These are phyloP conservation scores for Notechis scutatus DNA, from an alignment of 2,113 vertebrate species.

Conservation along the genomic window DNA sequence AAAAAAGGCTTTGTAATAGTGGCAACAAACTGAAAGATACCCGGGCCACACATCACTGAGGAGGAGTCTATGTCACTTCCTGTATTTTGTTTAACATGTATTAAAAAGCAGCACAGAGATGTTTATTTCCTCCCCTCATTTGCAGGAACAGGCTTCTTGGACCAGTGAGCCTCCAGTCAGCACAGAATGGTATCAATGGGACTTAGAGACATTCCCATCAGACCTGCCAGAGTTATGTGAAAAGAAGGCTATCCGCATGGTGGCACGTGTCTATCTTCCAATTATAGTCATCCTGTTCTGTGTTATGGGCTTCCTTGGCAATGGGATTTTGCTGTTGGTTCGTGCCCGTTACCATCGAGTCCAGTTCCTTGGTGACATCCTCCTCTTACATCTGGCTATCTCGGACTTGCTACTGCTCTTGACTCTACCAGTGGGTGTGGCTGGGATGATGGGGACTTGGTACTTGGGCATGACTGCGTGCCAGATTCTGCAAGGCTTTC, in stretches of 20 bases:
- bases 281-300: slow-evolving; percentile 74
- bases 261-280: slow-evolving; percentile 74
- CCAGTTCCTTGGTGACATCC: slow-evolving; percentile 78
- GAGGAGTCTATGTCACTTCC: not conserved
- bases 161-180: slow-evolving; percentile 5
- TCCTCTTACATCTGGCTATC: slow-evolving; percentile 85
- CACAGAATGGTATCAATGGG: slow-evolving; percentile 19
- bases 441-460: slow-evolving; percentile 68
- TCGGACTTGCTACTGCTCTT: slow-evolving; percentile 86
- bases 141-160: not conserved
- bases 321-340: slow-evolving; percentile 84
- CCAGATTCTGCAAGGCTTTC: slow-evolving; percentile 71
- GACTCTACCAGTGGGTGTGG: slow-evolving; percentile 75
- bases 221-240: slow-evolving; percentile 66
- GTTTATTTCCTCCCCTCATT: fast-evolving
- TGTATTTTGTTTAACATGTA: not conserved
- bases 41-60: no score
- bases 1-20: not conserved
- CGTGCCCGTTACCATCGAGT: slow-evolving; percentile 71
- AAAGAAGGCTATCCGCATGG: slow-evolving; percentile 55
- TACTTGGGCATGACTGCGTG: slow-evolving; percentile 64
- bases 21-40: not conserved
- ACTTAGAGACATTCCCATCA: not conserved
- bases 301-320: slow-evolving; percentile 77
- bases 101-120: not conserved